Percentiles rank a stretch among this genome's conserved stretches.
Evolutionary conservation across 2,888 invertebrate species (phyloP).

Genomic region (Chrysodeixis includens): DNA sequence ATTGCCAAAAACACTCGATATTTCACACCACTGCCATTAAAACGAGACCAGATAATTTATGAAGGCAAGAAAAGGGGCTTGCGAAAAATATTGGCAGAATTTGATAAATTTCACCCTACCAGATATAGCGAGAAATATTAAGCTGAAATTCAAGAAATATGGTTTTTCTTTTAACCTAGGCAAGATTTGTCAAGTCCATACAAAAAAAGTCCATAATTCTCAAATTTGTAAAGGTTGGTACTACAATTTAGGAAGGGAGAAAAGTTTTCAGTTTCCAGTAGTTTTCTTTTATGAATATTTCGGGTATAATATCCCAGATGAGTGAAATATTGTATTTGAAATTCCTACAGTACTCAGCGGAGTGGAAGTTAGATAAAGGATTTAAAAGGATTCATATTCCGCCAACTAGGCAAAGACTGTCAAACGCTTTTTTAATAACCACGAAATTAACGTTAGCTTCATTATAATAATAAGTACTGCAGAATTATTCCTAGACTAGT

Average conservation of each 20-base stretch:
- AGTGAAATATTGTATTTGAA: no score
- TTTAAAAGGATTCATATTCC: not conserved
- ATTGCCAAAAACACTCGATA: conserved; percentile 28
- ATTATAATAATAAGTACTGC: not conserved
- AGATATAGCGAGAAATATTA: conserved; percentile 40
- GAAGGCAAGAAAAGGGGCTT: conserved; percentile 20
- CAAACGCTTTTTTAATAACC: conserved; percentile 12
- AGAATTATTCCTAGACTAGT: no score
- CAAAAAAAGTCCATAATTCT: not conserved
- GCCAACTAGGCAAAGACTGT: not conserved
- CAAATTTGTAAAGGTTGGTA: not conserved
- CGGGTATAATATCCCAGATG: no score
- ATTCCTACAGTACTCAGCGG: conserved; percentile 15
- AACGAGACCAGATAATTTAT: conserved; percentile 40
- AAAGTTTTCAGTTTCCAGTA: no score
- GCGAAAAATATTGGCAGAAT: conserved; percentile 32
- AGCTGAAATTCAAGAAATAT: conserved; percentile 20
- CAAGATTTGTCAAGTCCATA: conserved; percentile 24
- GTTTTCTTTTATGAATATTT: no score
- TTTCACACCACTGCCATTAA: conserved; percentile 38
- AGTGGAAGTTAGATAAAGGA: conserved; percentile 1
- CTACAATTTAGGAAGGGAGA: no score
- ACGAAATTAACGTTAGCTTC: not conserved
- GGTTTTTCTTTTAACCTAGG: conserved; percentile 25
- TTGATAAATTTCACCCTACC: conserved; percentile 43